Percentiles rank a stretch among this genome's conserved stretches.
phyloP scores from a whole-genome alignment of 2,888 invertebrate genomes.

The Dilophus febrilis region DNA sequence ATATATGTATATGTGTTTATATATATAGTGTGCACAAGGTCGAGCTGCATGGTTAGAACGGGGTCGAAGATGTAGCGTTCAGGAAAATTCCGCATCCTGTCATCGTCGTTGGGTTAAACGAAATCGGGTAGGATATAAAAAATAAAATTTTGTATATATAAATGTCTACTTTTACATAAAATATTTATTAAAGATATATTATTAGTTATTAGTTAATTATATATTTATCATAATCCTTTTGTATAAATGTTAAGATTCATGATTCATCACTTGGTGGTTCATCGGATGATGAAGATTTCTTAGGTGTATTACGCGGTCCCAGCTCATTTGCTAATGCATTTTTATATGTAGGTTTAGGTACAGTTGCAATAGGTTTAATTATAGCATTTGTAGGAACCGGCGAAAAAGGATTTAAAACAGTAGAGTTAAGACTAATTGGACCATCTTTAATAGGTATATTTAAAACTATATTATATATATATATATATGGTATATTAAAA shows the following conservation, averaged over 20 bases:
- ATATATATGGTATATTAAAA: neutral
- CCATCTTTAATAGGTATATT: slow-evolving; percentile 51
- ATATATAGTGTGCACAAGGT: slow-evolving; percentile 57
- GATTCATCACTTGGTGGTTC: slow-evolving; percentile 68
- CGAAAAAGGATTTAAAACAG: slow-evolving; percentile 75
- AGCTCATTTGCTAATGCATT: slow-evolving; percentile 72
- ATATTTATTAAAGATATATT: neutral
- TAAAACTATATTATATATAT: neutral
- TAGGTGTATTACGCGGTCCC: slow-evolving; percentile 45
- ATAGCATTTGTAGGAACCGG: slow-evolving; percentile 82
- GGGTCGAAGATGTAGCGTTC: slow-evolving; percentile 45
- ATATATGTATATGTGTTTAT: neutral
- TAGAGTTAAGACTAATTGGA: slow-evolving; percentile 70
- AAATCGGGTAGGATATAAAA: slow-evolving; percentile 54
- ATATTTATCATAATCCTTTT: neutral
- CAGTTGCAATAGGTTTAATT: slow-evolving; percentile 66
- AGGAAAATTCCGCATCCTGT: slow-evolving; percentile 42
- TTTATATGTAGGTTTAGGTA: slow-evolving; percentile 70
- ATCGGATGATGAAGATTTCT: slow-evolving; percentile 55
- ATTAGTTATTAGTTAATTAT: too few relatives aligned
- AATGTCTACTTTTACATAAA: slow-evolving; percentile 3
- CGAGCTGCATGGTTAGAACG: slow-evolving; percentile 70
- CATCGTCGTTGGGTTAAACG: slow-evolving; percentile 70
- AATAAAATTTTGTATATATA: too few relatives aligned
- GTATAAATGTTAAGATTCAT: slow-evolving; percentile 43